Conservation (phyloP, 2,113 vertebrate species). For the Lipotes vexillifer region DNA sequence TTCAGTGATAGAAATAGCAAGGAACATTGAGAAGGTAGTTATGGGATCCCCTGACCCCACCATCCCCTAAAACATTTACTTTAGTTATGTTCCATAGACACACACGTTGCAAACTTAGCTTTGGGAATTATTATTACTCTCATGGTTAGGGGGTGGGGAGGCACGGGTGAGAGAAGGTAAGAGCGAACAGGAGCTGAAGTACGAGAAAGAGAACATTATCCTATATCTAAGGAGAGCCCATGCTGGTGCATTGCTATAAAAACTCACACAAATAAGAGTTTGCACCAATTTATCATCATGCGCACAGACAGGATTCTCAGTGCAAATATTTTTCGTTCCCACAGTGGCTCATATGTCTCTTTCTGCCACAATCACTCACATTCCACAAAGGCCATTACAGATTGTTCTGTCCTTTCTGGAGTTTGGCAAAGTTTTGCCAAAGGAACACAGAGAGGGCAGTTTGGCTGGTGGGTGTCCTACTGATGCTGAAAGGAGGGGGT, state of each 20-base stretch:
- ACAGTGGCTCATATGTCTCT: conserved; percentile 17
- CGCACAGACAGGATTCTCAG: neutral
- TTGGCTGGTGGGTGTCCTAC: neutral
- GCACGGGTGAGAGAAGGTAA: neutral
- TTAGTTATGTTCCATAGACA: conserved; percentile 11
- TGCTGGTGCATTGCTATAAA: neutral
- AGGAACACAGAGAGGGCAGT: conserved; percentile 31
- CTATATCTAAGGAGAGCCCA: neutral
- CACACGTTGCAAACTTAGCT: conserved; percentile 22
- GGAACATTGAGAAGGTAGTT: neutral
- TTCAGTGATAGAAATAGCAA: neutral
- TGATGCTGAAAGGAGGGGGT: neutral
- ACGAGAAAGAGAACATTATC: conserved; percentile 17
- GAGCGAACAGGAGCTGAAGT: neutral
- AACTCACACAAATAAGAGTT: conserved; percentile 26
- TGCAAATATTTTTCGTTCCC: conserved; percentile 48
- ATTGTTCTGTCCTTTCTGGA: conserved; percentile 50
- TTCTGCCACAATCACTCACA: conserved; percentile 33
- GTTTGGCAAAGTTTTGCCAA: conserved; percentile 40
- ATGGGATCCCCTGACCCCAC: neutral
- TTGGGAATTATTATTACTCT: conserved; percentile 21
- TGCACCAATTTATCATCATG: conserved; percentile 26
- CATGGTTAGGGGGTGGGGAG: neutral
- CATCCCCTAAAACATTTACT: conserved; percentile 13
- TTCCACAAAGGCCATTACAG: conserved; percentile 46